Percentiles rank a stretch among this genome's conserved stretches.
Conservation (phyloP, 1,140 invertebrate genomes). For the Zophobas atratus region DNA sequence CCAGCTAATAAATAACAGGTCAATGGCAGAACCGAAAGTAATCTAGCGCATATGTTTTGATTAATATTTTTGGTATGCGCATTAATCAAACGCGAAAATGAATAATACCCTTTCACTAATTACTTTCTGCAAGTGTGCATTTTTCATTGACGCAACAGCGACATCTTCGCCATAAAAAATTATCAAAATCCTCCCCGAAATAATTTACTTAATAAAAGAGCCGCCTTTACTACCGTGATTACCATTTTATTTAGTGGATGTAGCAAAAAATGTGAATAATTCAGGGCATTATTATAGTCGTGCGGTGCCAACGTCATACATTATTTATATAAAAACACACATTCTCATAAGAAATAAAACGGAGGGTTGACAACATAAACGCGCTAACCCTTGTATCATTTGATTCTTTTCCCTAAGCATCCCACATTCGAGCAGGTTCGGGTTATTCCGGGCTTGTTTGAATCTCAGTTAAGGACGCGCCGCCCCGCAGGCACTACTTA, state of each 20-base stretch:
- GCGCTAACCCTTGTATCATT: conserved; percentile 34
- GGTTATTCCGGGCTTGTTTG: conserved; percentile 2
- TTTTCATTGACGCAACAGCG: conserved; percentile 45
- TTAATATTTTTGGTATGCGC: conserved; percentile 59
- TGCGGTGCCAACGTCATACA: conserved; percentile 11
- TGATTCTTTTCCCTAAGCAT: conserved; percentile 28
- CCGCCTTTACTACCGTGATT: background rate
- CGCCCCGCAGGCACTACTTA: background rate
- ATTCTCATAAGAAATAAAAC: conserved; percentile 33
- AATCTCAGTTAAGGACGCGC: conserved; percentile 3
- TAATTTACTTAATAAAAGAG: background rate
- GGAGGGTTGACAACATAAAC: conserved; percentile 35
- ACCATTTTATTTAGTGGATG: conserved; percentile 23
- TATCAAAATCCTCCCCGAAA: background rate
- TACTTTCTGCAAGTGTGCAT: conserved; percentile 55
- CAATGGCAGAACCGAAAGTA: conserved; percentile 54
- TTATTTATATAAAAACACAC: conserved; percentile 43
- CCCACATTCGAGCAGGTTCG: conserved; percentile 12
- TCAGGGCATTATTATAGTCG: conserved; percentile 18
- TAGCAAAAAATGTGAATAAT: conserved; percentile 36
- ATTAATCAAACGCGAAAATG: conserved; percentile 59
- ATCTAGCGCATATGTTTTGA: conserved; percentile 58
- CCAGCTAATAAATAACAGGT: conserved; percentile 55
- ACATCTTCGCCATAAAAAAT: background rate
- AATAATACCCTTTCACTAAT: conserved; percentile 53